A percentile compares a stretch with the other conserved stretches of the same genome.
phyloP scores from a whole-genome alignment of 2,113 vertebrate species.

The Pseudorectes ferrugineus region DNA sequence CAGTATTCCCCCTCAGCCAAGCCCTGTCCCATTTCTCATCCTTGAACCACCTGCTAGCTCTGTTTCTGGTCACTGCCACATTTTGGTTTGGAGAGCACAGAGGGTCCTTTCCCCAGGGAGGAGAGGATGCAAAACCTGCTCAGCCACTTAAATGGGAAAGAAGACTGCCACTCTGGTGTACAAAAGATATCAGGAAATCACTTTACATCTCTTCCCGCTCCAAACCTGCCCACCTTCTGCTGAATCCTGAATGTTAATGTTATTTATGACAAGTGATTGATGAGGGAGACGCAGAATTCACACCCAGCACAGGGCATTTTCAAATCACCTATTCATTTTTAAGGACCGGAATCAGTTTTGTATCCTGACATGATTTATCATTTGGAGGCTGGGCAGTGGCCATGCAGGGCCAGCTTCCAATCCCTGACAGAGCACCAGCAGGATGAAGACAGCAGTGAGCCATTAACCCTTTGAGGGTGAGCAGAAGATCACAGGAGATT shows the following conservation, averaged over 20 bases:
- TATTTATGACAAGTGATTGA: conserved; percentile 61
- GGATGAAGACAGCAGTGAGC: background rate
- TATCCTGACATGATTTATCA: conserved; percentile 47
- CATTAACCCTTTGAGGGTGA: conserved; percentile 1
- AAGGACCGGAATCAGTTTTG: conserved; percentile 43
- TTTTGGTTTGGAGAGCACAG: background rate
- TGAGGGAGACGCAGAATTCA: conserved; percentile 29
- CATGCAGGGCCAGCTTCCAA: background rate
- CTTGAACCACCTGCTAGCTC: background rate
- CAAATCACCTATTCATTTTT: conserved; percentile 64
- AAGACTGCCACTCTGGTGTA: background rate
- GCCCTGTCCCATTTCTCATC: background rate
- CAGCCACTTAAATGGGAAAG: background rate
- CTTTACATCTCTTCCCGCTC: background rate
- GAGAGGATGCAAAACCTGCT: background rate
- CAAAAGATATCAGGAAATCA: conserved; percentile 24
- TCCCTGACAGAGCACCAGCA: background rate
- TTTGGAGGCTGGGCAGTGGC: background rate
- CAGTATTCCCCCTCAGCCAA: background rate
- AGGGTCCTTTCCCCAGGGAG: background rate
- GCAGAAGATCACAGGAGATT: background rate
- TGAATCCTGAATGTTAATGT: conserved; percentile 45
- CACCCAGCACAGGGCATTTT: conserved; percentile 34
- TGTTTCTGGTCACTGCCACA: background rate
- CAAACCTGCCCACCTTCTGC: conserved; percentile 17